Evolutionary conservation across 2,113 vertebrate genomes (phyloP).

Genomic region (Serilophus lunatus): DNA sequence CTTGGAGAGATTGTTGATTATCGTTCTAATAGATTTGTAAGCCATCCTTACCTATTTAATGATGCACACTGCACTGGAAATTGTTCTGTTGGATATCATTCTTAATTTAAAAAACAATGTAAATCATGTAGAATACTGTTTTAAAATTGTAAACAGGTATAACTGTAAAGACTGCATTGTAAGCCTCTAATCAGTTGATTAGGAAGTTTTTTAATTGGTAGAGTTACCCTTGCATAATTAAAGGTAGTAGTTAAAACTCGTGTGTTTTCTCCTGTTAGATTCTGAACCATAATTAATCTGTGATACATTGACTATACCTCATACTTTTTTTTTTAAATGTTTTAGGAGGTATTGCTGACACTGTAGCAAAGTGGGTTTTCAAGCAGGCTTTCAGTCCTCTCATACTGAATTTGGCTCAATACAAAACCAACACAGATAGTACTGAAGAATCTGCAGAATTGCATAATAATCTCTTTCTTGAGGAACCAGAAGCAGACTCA

Average conservation of each 20-base stretch:
- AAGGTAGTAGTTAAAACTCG: background rate
- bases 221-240: background rate
- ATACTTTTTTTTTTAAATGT: background rate
- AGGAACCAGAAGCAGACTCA: slow-evolving; percentile 33
- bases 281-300: background rate
- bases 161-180: background rate
- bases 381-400: slow-evolving; percentile 83
- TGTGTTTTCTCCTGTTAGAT: background rate
- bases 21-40: background rate
- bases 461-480: background rate
- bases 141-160: background rate
- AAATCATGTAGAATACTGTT: background rate
- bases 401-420: slow-evolving; percentile 75
- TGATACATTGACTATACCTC: background rate
- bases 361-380: slow-evolving; percentile 94
- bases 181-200: background rate
- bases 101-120: background rate
- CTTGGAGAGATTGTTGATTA: background rate
- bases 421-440: slow-evolving; percentile 47
- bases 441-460: slow-evolving; percentile 48
- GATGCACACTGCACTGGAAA: background rate
- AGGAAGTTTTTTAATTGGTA: background rate
- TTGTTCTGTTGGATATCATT: background rate
- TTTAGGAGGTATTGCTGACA: slow-evolving; percentile 90
- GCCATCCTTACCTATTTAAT: background rate